These are phyloP conservation scores for Dynastes maya DNA, from an alignment of 2,888 invertebrate species.

Conservation along the genomic window DNA sequence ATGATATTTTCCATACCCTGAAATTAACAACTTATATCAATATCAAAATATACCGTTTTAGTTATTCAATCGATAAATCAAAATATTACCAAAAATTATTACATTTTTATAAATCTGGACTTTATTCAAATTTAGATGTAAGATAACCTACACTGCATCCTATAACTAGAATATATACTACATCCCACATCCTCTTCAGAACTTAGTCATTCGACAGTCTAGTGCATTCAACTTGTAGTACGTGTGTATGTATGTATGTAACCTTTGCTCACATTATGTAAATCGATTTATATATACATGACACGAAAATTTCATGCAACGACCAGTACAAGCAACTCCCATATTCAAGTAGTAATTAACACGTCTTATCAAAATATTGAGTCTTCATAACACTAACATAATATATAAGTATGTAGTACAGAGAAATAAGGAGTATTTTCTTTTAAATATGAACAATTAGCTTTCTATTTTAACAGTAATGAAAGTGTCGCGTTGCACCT, in stretches of 20 bases:
- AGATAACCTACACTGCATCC: too few relatives aligned
- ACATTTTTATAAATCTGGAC: too few relatives aligned
- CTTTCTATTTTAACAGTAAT: constrained; percentile 6
- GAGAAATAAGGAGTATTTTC: not conserved
- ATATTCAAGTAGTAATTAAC: not conserved
- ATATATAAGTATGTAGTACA: not conserved
- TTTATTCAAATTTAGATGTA: too few relatives aligned
- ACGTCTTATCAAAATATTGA: not conserved
- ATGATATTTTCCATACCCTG: too few relatives aligned
- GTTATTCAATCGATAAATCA: too few relatives aligned
- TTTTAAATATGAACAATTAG: constrained; percentile 5
- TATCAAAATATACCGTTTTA: too few relatives aligned
- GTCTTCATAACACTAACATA: not conserved
- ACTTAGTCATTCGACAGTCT: too few relatives aligned
- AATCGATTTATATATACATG: constrained; percentile 8
- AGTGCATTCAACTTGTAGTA: not conserved
- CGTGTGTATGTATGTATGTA: not conserved
- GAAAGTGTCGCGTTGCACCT: not conserved
- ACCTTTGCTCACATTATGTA: constrained; percentile 1
- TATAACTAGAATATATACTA: too few relatives aligned
- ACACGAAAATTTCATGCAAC: constrained; percentile 6
- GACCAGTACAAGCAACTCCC: not conserved
- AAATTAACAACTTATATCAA: too few relatives aligned
- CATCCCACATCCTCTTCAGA: too few relatives aligned
- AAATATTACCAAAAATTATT: too few relatives aligned